Evolutionary conservation across 2,888 invertebrate genomes (phyloP).

Genomic region (Drosophila flavopinicola): DNA sequence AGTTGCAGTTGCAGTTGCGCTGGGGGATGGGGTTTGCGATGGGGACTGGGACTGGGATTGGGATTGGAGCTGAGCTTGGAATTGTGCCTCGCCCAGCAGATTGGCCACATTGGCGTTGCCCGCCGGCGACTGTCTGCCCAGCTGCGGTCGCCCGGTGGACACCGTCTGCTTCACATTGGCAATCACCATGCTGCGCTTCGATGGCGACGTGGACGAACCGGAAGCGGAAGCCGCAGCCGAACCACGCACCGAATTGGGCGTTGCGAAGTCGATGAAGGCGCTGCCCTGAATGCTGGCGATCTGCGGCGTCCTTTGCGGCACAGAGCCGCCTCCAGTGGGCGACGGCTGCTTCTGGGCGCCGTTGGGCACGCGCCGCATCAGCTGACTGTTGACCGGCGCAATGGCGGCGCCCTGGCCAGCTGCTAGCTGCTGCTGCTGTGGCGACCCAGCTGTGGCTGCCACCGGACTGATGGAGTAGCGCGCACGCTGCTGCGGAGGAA

Average conservation of each 20-base stretch:
- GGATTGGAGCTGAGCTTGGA: neutral
- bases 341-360: constrained; percentile 27
- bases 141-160: neutral
- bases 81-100: constrained; percentile 22
- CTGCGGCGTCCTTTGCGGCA: constrained; percentile 44
- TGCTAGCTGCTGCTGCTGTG: too few species aligned
- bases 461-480: constrained; percentile 40
- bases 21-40: neutral
- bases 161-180: constrained; percentile 48
- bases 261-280: constrained; percentile 31
- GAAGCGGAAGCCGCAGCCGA: too few species aligned
- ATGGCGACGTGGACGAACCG: constrained; percentile 13
- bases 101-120: constrained; percentile 31
- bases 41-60: neutral
- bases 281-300: constrained; percentile 47
- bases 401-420: neutral
- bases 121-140: neutral
- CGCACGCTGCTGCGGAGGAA: constrained; percentile 38
- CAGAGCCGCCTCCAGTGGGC: constrained; percentile 13
- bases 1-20: too few species aligned
- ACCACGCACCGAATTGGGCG: constrained; percentile 33
- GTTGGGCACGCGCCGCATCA: constrained; percentile 28
- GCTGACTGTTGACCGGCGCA: constrained; percentile 22
- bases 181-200: constrained; percentile 51
- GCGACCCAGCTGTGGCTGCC: neutral